Percentiles rank a stretch among this genome's conserved stretches.
Evolutionary conservation across 2,797 vertebrate genomes (phyloP).

Genomic region (Notoglanidium macrostoma): DNA sequence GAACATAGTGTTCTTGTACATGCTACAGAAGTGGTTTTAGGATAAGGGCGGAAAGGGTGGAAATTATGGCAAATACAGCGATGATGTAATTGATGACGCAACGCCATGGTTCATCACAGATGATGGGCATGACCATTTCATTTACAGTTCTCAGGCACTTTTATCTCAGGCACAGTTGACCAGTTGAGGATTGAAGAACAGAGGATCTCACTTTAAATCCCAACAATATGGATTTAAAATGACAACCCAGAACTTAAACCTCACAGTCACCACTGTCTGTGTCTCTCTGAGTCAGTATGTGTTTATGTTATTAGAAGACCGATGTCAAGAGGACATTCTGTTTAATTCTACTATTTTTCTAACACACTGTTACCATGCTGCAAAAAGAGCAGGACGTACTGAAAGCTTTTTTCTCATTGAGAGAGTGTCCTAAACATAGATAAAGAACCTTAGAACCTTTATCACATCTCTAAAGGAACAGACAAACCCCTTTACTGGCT

Average conservation of each 20-base stretch:
- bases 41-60: background rate
- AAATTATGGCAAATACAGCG: background rate
- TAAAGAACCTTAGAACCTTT: background rate
- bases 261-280: background rate
- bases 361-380: conserved; percentile 1
- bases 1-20: background rate
- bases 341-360: background rate
- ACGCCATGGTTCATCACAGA: background rate
- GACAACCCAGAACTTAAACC: background rate
- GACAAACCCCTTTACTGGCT: conserved; percentile 17
- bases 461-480: conserved; percentile 9
- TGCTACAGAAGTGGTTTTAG: background rate
- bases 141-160: background rate
- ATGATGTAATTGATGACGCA: background rate
- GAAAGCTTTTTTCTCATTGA: background rate
- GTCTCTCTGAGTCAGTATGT: background rate
- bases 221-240: background rate
- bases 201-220: background rate
- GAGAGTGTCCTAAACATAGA: conserved; percentile 1
- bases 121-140: background rate
- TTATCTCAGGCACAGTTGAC: no score
- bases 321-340: background rate
- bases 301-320: background rate
- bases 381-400: background rate
- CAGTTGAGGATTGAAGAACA: background rate